phyloP scores from a whole-genome alignment of 2,113 vertebrate species.

The Actenoides hombroni region DNA sequence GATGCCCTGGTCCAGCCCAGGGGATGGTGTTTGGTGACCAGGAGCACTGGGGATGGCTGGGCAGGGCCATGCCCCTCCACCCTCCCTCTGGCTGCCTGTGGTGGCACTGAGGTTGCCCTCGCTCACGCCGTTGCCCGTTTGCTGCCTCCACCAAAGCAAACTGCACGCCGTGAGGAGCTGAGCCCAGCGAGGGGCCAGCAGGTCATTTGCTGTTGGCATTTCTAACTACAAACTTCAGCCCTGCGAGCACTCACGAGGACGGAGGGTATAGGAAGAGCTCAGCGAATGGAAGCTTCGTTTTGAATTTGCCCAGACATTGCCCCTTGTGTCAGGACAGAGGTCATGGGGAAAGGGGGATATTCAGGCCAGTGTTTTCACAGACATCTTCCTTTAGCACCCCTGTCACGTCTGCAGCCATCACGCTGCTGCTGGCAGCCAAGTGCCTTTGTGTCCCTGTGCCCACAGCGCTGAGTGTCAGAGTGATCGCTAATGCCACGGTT shows the following conservation, averaged over 20 bases:
- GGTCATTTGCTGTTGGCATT: neutral
- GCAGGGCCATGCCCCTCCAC: neutral
- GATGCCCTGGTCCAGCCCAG: neutral
- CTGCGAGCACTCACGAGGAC: accelerated
- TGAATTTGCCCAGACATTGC: neutral
- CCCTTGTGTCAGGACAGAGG: neutral
- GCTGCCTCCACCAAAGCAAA: neutral
- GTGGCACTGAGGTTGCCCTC: neutral
- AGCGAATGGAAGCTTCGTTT: neutral
- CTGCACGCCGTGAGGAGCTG: accelerated
- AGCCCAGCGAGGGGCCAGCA: accelerated
- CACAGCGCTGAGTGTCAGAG: neutral
- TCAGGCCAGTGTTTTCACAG: neutral
- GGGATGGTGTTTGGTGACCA: neutral
- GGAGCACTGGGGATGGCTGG: neutral
- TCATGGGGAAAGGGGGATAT: accelerated
- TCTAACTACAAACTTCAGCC: neutral
- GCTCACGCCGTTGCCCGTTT: neutral
- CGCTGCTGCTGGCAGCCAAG: neutral
- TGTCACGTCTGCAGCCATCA: neutral
- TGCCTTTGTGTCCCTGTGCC: neutral
- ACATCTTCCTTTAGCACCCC: neutral
- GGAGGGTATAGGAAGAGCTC: neutral
- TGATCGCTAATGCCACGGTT: accelerated
- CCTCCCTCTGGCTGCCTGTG: accelerated